These are phyloP conservation scores for Muscidifurax raptorellus DNA, from an alignment of 1,140 invertebrate genomes.

Conservation along the genomic window DNA sequence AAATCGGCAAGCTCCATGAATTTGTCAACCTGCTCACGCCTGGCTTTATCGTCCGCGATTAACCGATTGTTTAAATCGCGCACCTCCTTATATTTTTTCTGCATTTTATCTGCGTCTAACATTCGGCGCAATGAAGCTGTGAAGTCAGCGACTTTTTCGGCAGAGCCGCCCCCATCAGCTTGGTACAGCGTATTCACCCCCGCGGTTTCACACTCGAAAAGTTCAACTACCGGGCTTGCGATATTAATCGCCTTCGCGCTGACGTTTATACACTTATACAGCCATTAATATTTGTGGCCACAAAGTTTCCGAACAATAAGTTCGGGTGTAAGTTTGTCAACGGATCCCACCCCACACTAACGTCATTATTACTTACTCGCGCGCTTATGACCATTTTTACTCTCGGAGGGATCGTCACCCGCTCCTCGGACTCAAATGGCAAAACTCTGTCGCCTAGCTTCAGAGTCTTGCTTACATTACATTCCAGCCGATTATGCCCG, in stretches of 20 bases:
- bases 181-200: not conserved
- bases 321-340: not conserved
- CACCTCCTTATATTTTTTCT: too few species aligned
- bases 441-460: not conserved
- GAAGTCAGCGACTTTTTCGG: too few species aligned
- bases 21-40: too few species aligned
- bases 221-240: not conserved
- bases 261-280: not conserved
- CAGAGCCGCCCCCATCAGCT: not conserved
- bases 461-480: not conserved
- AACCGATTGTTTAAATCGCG: too few species aligned
- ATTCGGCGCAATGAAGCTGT: too few species aligned
- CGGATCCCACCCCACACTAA: not conserved
- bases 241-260: not conserved
- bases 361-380: not conserved
- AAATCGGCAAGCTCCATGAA: too few species aligned
- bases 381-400: not conserved
- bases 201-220: not conserved
- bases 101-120: too few species aligned
- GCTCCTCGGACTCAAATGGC: not conserved
- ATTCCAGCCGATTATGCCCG: not conserved
- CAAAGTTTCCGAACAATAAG: slow-evolving; percentile 1
- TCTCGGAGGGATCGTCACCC: not conserved
- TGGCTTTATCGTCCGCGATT: too few species aligned
- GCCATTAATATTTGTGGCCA: not conserved